Evolutionary conservation across 2,113 vertebrate species (phyloP).

Genomic region (Passer montanus): DNA sequence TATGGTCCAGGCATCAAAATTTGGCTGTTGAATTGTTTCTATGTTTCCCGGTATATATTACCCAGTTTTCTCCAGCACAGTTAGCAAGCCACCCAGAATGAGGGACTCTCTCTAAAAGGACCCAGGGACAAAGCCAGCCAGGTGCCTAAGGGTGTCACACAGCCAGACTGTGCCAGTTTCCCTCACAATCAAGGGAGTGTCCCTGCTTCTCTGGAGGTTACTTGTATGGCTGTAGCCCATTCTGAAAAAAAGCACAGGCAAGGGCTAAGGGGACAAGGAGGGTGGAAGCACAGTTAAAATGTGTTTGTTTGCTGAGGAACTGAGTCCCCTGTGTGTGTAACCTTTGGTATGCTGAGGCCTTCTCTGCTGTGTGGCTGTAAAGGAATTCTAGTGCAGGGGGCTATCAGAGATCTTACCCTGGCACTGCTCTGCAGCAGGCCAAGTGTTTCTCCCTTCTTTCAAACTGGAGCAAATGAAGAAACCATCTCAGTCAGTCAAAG

Average conservation of each 20-base stretch:
- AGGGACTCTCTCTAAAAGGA: not conserved
- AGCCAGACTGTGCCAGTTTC: not conserved
- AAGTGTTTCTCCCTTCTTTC: slow-evolving; percentile 75
- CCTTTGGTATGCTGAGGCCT: slow-evolving; percentile 71
- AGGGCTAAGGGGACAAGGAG: slow-evolving; percentile 66
- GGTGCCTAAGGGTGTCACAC: not conserved
- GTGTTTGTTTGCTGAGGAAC: slow-evolving; percentile 75
- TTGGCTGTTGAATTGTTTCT: not conserved
- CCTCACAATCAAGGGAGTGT: not conserved
- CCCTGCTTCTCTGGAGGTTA: not conserved
- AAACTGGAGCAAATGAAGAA: slow-evolving; percentile 28
- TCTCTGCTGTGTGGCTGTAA: slow-evolving; percentile 51
- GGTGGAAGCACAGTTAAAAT: slow-evolving; percentile 26
- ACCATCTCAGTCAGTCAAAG: not conserved
- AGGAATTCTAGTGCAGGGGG: slow-evolving; percentile 62
- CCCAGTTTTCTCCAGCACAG: not conserved
- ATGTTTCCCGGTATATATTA: not conserved
- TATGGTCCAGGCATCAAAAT: not conserved
- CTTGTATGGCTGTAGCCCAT: not conserved
- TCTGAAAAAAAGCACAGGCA: slow-evolving; percentile 57
- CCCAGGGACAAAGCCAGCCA: not conserved
- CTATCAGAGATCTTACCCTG: slow-evolving; percentile 75
- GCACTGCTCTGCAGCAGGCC: slow-evolving; percentile 72
- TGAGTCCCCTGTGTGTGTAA: slow-evolving; percentile 67
- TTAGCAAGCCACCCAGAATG: not conserved